phyloP scores from a whole-genome alignment of 2,797 vertebrate species.

The Chloroceryle inda region DNA sequence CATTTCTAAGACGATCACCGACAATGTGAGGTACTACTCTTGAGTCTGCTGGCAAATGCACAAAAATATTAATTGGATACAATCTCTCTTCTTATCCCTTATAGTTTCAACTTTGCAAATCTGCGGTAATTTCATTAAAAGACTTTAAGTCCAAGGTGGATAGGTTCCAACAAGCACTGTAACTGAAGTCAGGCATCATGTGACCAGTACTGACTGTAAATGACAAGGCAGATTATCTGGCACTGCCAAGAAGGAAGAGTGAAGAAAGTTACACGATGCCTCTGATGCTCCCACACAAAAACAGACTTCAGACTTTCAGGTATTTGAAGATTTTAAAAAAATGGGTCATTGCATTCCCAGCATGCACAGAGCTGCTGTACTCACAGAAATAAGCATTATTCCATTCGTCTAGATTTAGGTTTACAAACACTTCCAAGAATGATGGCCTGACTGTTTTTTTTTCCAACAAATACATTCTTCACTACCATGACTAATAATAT shows the following conservation, averaged over 20 bases:
- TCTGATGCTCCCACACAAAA: background rate
- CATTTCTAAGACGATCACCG: background rate
- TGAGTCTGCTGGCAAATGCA: background rate
- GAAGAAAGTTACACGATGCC: background rate
- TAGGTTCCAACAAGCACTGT: background rate
- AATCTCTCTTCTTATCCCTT: background rate
- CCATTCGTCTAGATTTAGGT: background rate
- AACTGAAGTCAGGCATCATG: background rate
- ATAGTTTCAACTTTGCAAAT: background rate
- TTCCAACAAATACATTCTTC: background rate
- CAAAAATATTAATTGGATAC: background rate
- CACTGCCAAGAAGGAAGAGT: background rate
- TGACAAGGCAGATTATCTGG: background rate
- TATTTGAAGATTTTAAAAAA: background rate
- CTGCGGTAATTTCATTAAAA: background rate
- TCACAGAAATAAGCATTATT: background rate
- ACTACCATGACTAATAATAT: background rate
- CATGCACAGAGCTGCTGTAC: background rate
- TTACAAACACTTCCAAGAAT: background rate
- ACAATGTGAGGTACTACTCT: accelerated
- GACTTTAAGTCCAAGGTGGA: background rate
- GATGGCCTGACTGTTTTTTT: background rate
- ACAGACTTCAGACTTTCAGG: background rate
- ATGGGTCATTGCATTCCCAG: background rate
- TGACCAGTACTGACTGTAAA: background rate